Base-by-base conservation (phyloP, 1,140 invertebrate genomes). In the Drosophila orosa region DNA sequence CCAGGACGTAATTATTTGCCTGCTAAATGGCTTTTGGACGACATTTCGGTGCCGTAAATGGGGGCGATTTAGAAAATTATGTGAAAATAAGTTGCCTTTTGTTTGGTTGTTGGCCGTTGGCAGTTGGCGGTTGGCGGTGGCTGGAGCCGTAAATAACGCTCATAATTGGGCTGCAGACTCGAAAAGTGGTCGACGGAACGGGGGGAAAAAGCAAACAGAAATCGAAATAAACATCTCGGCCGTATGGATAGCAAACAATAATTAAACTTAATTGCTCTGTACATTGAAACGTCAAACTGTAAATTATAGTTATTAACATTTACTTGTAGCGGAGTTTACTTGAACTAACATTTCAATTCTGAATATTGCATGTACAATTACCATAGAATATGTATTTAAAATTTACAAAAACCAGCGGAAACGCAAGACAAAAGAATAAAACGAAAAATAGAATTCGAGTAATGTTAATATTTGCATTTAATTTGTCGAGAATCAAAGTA, bases 231-330 rank as follows among this genome's bases (percentile, higher is more conserved):
- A 56, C 54, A 58, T 52, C 52, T 65, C 73, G 42, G 29, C 29
- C 52, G 74, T 58, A 67, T 60, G 72, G 68, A 75, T 71, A 69
- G 67, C 72, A 61, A 79, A 86, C 80, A 87, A 87, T 89, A 87
- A 87, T 89, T 87, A 87, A 87, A 83, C 63, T 87, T 89, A 87
- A 87, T 77, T 77, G 67, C 69, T 65, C 67, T 86, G 83, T 86
- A 89, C 47, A 89, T 83, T 78, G 58, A 62, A 76, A 73, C 54
- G 62, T 74, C 71, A 72, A 58, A 68, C 56, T 83, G 80, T 83
- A 75, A 75, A 76, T 57, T 75, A 66, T 76, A 76, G 61, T 75
- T 67, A 58, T 59, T 75, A 74, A 73, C 72, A 65, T 65, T 63
- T 74, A 75, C 62, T 59, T 76, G 73, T 76, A 76, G 73, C 17